A percentile compares a stretch with the other conserved stretches of the same genome.
Conservation (phyloP, 2,888 invertebrate species). For the Celastrina argiolus region DNA sequence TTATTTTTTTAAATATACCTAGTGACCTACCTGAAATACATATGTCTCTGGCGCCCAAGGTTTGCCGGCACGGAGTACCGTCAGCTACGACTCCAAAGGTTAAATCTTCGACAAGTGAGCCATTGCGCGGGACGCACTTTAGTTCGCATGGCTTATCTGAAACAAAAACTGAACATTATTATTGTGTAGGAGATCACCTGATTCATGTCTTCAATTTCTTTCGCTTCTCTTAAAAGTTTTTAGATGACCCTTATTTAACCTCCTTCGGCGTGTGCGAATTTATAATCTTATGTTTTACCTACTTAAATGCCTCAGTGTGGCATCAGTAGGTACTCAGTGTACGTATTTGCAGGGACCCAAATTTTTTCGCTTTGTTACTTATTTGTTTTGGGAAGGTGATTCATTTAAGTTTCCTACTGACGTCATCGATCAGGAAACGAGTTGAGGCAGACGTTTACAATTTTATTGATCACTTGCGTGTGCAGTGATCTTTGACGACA, state of each 20-base stretch:
- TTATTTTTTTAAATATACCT: no score
- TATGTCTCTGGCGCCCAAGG: slow-evolving; percentile 87
- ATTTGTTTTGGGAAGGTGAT: not conserved
- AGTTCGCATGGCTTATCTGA: slow-evolving; percentile 88
- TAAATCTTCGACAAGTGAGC: slow-evolving; percentile 83
- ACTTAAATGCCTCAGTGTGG: no score
- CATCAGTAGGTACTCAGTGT: no score
- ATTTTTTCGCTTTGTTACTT: not conserved
- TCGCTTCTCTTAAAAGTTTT: no score
- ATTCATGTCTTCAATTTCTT: no score
- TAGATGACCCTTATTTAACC: no score
- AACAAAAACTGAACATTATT: slow-evolving; percentile 27
- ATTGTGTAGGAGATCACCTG: no score
- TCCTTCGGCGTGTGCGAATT: no score
- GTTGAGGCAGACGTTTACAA: slow-evolving; percentile 8
- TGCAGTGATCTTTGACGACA: not conserved
- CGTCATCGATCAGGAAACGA: slow-evolving; percentile 17
- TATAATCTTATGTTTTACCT: no score
- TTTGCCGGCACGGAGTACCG: slow-evolving; percentile 87
- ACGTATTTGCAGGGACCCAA: not conserved
- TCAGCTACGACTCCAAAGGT: slow-evolving; percentile 86
- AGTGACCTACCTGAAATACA: slow-evolving; percentile 84
- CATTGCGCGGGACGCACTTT: slow-evolving; percentile 87
- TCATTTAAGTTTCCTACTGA: slow-evolving; percentile 20
- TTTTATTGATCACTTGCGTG: slow-evolving; percentile 5